Evolutionary conservation across 2,888 invertebrate genomes (phyloP).

Genomic region (Diploptera punctata): DNA sequence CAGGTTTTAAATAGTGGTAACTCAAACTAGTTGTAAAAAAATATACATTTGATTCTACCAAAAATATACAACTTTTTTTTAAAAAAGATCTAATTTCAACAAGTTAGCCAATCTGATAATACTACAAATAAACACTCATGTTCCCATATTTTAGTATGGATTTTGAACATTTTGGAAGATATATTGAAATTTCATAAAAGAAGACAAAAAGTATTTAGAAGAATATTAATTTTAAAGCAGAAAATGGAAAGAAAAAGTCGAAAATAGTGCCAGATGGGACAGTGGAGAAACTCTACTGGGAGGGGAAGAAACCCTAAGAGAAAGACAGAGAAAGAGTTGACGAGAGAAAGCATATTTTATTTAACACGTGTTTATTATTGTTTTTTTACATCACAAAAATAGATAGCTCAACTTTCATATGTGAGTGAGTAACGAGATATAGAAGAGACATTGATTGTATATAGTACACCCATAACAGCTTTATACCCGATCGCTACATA

Average conservation of each 20-base stretch:
- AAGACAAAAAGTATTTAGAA: too few relatives aligned
- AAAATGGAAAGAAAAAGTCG: slow-evolving; percentile 48
- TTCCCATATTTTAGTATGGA: too few relatives aligned
- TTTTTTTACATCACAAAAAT: slow-evolving; percentile 39
- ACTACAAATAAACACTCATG: too few relatives aligned
- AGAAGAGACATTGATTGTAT: slow-evolving; percentile 22
- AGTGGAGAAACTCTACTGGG: slow-evolving; percentile 52
- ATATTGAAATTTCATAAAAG: too few relatives aligned
- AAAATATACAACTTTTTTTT: too few relatives aligned
- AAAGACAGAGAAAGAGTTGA: slow-evolving; percentile 13
- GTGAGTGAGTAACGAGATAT: slow-evolving; percentile 15
- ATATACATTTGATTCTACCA: too few relatives aligned
- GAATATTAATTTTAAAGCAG: too few relatives aligned
- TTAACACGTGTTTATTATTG: slow-evolving; percentile 47
- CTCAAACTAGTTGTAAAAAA: too few relatives aligned
- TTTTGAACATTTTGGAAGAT: too few relatives aligned
- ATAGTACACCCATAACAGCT: slow-evolving; percentile 26
- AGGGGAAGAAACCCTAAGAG: slow-evolving; percentile 12
- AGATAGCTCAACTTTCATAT: slow-evolving; percentile 22
- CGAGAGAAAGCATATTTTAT: slow-evolving; percentile 54
- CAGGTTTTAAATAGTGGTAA: too few relatives aligned
- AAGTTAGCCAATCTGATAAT: too few relatives aligned
- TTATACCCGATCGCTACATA: slow-evolving; percentile 4
- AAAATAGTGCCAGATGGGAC: slow-evolving; percentile 62
- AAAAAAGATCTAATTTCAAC: too few relatives aligned